Percentiles rank a stretch among this genome's conserved stretches.
phyloP scores from a whole-genome alignment of 2,797 vertebrate genomes.

The Novumbra hubbsi region DNA sequence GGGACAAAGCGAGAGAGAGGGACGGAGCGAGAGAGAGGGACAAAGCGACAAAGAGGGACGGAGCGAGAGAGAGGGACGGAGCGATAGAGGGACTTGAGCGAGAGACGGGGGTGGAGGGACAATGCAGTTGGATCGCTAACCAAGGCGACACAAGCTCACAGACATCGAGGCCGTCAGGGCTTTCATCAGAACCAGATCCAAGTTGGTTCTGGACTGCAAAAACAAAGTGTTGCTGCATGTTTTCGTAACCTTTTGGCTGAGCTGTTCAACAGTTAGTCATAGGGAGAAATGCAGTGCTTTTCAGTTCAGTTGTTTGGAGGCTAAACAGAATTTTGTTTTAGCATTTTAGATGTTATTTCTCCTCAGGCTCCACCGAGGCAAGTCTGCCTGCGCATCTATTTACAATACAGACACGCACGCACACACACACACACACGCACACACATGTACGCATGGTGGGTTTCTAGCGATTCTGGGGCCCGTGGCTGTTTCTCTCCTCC shows the following conservation, averaged over 20 bases:
- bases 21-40: no score
- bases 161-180: no score
- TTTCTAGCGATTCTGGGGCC: conserved; percentile 51
- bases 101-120: no score
- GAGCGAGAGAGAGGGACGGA: no score
- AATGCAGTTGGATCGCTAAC: no score
- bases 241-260: background rate
- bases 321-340: conserved; percentile 28
- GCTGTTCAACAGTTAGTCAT: background rate
- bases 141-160: no score
- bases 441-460: conserved; percentile 12
- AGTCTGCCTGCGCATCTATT: conserved; percentile 7
- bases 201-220: background rate
- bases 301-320: background rate
- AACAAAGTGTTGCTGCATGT: background rate
- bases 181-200: background rate
- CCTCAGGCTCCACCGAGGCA: conserved; percentile 40
- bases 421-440: background rate
- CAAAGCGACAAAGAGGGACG: no score
- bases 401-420: background rate
- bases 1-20: no score
- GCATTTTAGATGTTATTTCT: conserved; percentile 41
- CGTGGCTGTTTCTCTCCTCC: conserved; percentile 25
- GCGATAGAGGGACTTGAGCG: background rate
- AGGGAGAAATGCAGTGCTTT: background rate